These are phyloP conservation scores for Eudasyphora cyanicolor DNA, from an alignment of 2,888 invertebrate genomes.

Conservation along the genomic window DNA sequence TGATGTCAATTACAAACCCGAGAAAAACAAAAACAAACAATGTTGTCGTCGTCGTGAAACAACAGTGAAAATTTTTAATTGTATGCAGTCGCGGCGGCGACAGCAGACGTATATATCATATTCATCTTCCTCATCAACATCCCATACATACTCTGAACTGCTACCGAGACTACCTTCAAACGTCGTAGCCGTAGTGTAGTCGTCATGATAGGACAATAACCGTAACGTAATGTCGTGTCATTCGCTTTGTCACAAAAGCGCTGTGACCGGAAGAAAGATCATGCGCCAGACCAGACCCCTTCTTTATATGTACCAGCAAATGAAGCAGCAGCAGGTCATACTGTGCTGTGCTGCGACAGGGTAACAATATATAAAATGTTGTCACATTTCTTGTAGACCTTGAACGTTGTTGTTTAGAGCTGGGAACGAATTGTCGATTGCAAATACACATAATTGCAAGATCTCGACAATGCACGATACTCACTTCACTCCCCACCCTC, in stretches of 20 bases:
- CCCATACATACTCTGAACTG: too few relatives aligned
- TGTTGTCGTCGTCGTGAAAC: too few relatives aligned
- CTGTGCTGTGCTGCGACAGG: background rate
- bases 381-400: constrained; percentile 21
- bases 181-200: too few relatives aligned
- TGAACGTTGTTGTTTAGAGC: background rate
- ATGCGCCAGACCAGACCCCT: constrained; percentile 15
- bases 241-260: constrained; percentile 6
- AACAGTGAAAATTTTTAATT: constrained; percentile 5
- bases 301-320: background rate
- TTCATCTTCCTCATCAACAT: too few relatives aligned
- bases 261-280: constrained; percentile 7
- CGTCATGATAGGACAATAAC: constrained; percentile 6
- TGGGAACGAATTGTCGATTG: background rate
- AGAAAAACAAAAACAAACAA: constrained; percentile 16
- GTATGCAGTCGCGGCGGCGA: background rate
- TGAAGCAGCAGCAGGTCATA: constrained; percentile 12
- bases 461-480: background rate
- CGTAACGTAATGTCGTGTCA: background rate
- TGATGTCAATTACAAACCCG: background rate
- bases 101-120: too few relatives aligned
- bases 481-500: background rate
- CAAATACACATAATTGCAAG: constrained; percentile 1
- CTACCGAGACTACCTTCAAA: too few relatives aligned
- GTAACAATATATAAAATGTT: background rate